Evolutionary conservation across 2,113 vertebrate species (phyloP).

Genomic region (Eleginops maclovinus): DNA sequence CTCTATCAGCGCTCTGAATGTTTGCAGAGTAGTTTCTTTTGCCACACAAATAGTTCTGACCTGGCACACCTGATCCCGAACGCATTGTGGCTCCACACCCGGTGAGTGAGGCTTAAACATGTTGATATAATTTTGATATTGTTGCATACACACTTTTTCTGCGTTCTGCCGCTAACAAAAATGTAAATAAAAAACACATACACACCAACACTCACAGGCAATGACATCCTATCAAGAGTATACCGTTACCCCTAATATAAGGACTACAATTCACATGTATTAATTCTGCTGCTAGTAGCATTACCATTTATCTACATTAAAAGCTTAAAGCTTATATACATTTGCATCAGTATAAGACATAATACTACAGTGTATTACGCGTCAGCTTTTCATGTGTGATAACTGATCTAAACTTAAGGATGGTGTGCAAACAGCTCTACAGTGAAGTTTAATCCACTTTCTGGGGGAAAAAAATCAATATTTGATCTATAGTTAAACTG

Average conservation of each 20-base stretch:
- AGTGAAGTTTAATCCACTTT: conserved; percentile 55
- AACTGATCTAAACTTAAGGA: conserved; percentile 52
- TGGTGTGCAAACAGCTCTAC: conserved; percentile 68
- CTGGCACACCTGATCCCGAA: conserved; percentile 34
- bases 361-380: conserved; percentile 75
- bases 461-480: conserved; percentile 54
- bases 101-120: background rate
- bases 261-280: conserved; percentile 80
- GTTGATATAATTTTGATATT: conserved; percentile 41
- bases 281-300: conserved; percentile 78
- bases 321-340: conserved; percentile 83
- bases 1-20: no score
- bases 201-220: conserved; percentile 73
- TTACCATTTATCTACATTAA: conserved; percentile 79
- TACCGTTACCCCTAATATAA: conserved; percentile 82
- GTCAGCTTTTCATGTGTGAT: conserved; percentile 57
- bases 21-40: no score
- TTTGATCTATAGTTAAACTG: conserved; percentile 52
- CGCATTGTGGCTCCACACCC: conserved; percentile 2
- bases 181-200: conserved; percentile 52
- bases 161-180: conserved; percentile 54
- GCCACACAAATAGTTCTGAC: background rate
- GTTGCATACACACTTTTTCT: conserved; percentile 45
- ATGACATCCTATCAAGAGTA: conserved; percentile 79
- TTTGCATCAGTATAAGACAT: conserved; percentile 78